Evolutionary conservation across 2,888 invertebrate genomes (phyloP), one percentile per base, ranked within the genome.

Genomic region (Lithophane ornitopus): DNA sequence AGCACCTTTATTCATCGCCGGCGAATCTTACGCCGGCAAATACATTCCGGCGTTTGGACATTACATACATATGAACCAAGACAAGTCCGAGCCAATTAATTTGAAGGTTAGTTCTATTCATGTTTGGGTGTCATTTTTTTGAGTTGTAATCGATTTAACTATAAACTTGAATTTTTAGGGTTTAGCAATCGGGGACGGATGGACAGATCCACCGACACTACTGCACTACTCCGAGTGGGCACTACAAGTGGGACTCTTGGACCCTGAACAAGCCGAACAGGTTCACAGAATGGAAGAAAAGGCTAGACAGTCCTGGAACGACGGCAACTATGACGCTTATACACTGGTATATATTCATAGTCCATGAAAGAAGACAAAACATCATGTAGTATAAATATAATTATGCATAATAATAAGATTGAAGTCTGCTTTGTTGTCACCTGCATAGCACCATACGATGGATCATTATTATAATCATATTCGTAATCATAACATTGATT

Each of bases 21-120:
- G 97, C 26, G 97, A 97, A 92, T 97, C 96, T 0, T 97, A 97
- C 85, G 97, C 95, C 8, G 97, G 97, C 1, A 93, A 94, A 87
- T 92, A 92, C 74, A 92, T 94, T 34, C 92, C 97, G 1, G 95
- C 97, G 0, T 91, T 74, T 81, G 52, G 76, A 46, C 76, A 87
- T 56, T 85, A 87, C 56, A 87, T 91, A 76, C 82, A 78, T 61
- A 71, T 68, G 12, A 76, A 77, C 16, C 80, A 56, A 89, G 90
- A 82, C 76, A 70, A 76, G 44, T 34, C 90, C 52, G 81, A n/a
- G 81, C 86, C 68, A 12, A 90, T 92, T 19, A 92, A 92, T 85
- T 86, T 92, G 14, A 87, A 76, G 66, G 84, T 84, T 2, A 54
- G 22, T 28, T 54, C 46, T 34, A 44, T 26, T 26, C 1, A n/a